phyloP scores from a whole-genome alignment of 2,797 vertebrate genomes.

The Chaetophractus vellerosus region DNA sequence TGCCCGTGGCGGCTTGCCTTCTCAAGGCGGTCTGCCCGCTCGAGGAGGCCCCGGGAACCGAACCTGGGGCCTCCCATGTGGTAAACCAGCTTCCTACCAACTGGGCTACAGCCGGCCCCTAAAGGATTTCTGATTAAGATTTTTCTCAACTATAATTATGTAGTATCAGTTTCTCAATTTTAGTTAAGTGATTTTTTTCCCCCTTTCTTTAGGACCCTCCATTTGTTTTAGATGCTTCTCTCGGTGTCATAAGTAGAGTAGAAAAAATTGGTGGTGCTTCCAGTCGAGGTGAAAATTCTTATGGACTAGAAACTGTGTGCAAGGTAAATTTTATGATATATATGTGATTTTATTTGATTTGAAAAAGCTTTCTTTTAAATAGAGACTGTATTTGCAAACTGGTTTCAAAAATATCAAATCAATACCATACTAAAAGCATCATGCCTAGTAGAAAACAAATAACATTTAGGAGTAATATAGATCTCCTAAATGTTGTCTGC shows the following conservation, averaged over 20 bases:
- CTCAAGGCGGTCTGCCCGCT: too few relatives aligned
- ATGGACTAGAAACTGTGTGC: slow-evolving; percentile 95
- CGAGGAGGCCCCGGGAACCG: too few relatives aligned
- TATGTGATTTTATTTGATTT: slow-evolving; percentile 38
- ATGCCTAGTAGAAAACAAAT: slow-evolving; percentile 24
- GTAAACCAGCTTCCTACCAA: too few relatives aligned
- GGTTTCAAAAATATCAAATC: slow-evolving; percentile 17
- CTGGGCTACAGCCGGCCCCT: too few relatives aligned
- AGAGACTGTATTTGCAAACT: slow-evolving; percentile 4
- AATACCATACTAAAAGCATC: not conserved
- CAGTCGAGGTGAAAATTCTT: slow-evolving; percentile 95
- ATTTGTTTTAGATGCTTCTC: slow-evolving; percentile 96
- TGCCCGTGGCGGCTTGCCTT: too few relatives aligned
- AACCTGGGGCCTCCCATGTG: too few relatives aligned
- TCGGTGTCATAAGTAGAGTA: slow-evolving; percentile 97
- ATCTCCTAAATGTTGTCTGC: not conserved
- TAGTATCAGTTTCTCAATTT: slow-evolving; percentile 72
- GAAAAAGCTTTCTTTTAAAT: slow-evolving; percentile 30
- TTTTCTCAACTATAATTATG: not conserved
- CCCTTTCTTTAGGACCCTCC: slow-evolving; percentile 92
- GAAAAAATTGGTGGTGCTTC: slow-evolving; percentile 96
- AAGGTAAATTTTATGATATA: slow-evolving; percentile 92
- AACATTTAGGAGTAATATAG: not conserved
- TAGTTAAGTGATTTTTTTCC: slow-evolving; percentile 84
- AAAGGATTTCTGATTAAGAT: slow-evolving; percentile 46